These are phyloP conservation scores for Platorchestia sp. DNA, from an alignment of 1,140 invertebrate genomes.

Conservation along the genomic window DNA sequence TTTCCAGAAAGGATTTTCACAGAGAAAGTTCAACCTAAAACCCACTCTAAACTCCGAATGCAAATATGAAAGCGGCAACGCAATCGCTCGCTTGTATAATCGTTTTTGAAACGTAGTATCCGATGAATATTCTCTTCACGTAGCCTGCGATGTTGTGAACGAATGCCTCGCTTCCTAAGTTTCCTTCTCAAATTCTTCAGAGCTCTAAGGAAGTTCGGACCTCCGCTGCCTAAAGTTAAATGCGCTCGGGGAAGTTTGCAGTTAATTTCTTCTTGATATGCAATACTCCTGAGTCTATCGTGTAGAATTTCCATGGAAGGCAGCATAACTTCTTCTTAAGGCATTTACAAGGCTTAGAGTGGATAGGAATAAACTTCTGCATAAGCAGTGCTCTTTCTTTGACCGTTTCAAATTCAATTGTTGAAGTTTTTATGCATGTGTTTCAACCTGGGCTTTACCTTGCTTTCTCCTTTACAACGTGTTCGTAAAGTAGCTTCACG, in stretches of 20 bases:
- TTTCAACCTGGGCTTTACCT: background rate
- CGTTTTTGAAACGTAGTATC: background rate
- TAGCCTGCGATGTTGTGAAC: background rate
- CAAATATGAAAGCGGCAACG: background rate
- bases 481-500: background rate
- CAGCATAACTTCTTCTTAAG: background rate
- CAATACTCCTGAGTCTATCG: background rate
- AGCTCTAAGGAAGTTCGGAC: background rate
- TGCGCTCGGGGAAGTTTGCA: background rate
- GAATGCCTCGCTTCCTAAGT: background rate
- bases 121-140: background rate
- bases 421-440: background rate
- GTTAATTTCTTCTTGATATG: constrained; percentile 36
- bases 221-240: constrained; percentile 20
- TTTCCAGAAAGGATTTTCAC: background rate
- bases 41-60: background rate
- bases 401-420: background rate
- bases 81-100: background rate
- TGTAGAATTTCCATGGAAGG: background rate
- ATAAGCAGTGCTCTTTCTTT: background rate
- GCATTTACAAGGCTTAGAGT: background rate
- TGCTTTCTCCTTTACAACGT: background rate
- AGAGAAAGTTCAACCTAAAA: background rate
- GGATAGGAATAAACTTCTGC: background rate
- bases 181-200: constrained; percentile 20